Conservation (phyloP, 2,113 vertebrate species). For the Illadopsis cleaveri region DNA sequence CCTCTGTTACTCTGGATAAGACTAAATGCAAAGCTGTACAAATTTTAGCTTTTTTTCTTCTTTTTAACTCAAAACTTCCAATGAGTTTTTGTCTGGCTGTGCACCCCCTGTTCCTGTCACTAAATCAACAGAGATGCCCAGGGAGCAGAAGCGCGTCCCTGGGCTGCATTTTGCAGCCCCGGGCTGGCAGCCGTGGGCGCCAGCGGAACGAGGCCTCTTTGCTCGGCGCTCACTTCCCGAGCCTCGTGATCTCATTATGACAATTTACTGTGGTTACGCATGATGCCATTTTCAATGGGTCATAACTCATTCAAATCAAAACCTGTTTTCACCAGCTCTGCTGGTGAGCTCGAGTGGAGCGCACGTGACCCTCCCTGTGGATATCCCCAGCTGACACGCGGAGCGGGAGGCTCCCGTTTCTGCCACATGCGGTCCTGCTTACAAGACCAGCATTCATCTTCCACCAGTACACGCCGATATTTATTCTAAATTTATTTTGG, state of each 20-base stretch:
- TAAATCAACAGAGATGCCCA: background rate
- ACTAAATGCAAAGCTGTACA: background rate
- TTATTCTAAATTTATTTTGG: conserved; percentile 42
- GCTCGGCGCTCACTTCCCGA: background rate
- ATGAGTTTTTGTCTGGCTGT: background rate
- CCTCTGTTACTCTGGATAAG: background rate
- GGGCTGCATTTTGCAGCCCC: background rate
- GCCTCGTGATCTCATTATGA: conserved; percentile 60
- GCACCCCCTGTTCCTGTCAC: background rate
- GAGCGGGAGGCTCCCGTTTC: background rate
- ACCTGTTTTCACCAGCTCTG: conserved; percentile 46
- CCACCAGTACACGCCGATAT: background rate
- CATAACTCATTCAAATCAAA: conserved; percentile 61
- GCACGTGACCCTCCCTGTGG: conserved; percentile 37
- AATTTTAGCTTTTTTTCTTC: background rate
- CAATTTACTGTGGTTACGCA: conserved; percentile 53
- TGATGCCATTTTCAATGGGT: conserved; percentile 57
- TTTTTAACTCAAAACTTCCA: background rate
- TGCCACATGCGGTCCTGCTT: background rate
- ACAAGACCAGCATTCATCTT: conserved; percentile 43
- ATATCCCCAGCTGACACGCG: background rate
- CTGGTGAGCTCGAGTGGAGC: background rate
- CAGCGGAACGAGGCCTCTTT: background rate
- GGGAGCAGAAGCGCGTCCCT: background rate
- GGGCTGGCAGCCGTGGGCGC: background rate